These are phyloP conservation scores for Salvelinus namaycush DNA, from an alignment of 2,113 vertebrate species.

Conservation along the genomic window DNA sequence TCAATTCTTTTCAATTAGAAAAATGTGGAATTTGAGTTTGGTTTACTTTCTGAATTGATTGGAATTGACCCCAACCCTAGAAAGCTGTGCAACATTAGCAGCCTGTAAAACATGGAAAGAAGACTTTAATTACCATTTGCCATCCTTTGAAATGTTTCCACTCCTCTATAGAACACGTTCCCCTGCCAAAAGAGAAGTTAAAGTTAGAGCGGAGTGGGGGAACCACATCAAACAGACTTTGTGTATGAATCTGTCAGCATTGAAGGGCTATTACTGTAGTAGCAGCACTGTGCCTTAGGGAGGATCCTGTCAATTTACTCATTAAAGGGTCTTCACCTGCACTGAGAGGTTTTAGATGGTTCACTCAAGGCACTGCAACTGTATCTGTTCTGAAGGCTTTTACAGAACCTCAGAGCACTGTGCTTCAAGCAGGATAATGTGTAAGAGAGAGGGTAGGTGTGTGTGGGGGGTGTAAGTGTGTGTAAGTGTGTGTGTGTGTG, in stretches of 20 bases:
- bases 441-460: too few relatives aligned
- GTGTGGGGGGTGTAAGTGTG: too few relatives aligned
- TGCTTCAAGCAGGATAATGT: too few relatives aligned
- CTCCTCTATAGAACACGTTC: constrained; percentile 47
- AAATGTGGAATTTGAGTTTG: too few relatives aligned
- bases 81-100: constrained; percentile 53
- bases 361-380: not conserved
- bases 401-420: not conserved
- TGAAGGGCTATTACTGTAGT: constrained; percentile 73
- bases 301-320: constrained; percentile 67
- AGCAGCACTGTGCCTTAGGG: constrained; percentile 63
- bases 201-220: constrained; percentile 54
- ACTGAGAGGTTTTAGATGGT: constrained; percentile 1
- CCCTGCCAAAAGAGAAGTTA: constrained; percentile 46
- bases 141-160: constrained; percentile 55
- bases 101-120: constrained; percentile 63
- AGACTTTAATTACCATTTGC: constrained; percentile 62
- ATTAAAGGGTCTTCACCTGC: constrained; percentile 62
- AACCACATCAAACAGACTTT: constrained; percentile 69
- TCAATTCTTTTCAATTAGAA: too few relatives aligned
- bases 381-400: not conserved
- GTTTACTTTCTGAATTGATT: too few relatives aligned
- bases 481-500: too few relatives aligned
- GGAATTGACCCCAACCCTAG: not conserved
- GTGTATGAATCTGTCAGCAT: constrained; percentile 73